Evolutionary conservation across 1,140 invertebrate genomes (phyloP).

Genomic region (Hylaeus volcanicus): DNA sequence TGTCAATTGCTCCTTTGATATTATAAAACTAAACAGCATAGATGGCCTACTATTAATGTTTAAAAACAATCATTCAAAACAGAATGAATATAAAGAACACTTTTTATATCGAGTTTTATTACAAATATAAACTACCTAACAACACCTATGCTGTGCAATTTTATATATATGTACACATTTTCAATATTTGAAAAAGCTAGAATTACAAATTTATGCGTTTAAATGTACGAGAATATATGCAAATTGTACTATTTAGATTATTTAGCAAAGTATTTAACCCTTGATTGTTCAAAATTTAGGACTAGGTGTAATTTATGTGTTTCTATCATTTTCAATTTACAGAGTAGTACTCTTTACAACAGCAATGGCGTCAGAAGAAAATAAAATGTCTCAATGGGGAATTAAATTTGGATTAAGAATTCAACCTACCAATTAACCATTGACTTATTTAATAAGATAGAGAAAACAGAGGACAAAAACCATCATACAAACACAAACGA

Average conservation of each 20-base stretch:
- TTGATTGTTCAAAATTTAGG: conserved; percentile 56
- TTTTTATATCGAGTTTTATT: conserved; percentile 62
- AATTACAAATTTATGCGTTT: conserved; percentile 60
- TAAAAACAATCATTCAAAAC: conserved; percentile 51
- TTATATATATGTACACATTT: conserved; percentile 54
- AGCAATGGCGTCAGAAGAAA: too few relatives aligned
- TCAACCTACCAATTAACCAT: too few relatives aligned
- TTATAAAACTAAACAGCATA: conserved; percentile 60
- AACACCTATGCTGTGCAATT: conserved; percentile 57
- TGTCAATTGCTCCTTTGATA: conserved; percentile 26
- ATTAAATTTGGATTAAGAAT: too few relatives aligned
- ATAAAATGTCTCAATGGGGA: too few relatives aligned
- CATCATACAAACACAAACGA: too few relatives aligned
- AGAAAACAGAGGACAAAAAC: too few relatives aligned
- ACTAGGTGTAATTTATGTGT: too few relatives aligned
- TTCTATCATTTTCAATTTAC: too few relatives aligned
- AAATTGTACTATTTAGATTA: conserved; percentile 57
- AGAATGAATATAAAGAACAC: conserved; percentile 54
- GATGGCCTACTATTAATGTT: conserved; percentile 40
- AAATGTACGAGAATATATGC: conserved; percentile 49
- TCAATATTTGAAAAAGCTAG: conserved; percentile 58
- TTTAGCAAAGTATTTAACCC: conserved; percentile 60
- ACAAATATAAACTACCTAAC: conserved; percentile 57
- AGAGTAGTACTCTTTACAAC: too few relatives aligned
- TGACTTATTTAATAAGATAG: too few relatives aligned